Evolutionary conservation across 2,113 vertebrate species (phyloP), one percentile per base, ranked within the genome.

Genomic region (Rhinopithecus roxellana): DNA sequence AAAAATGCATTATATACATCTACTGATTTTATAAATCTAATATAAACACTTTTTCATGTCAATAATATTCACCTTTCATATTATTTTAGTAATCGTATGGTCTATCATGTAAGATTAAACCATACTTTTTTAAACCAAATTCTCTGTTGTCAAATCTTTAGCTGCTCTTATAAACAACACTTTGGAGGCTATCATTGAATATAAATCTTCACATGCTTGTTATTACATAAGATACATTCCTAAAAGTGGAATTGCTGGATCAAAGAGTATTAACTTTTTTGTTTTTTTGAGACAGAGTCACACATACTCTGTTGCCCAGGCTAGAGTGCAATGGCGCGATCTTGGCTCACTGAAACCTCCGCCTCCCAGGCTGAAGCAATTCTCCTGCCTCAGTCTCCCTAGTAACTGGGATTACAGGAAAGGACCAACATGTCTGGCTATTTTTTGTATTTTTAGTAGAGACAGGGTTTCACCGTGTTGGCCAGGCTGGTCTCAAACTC

Each of bases 221-320:
- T 88, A 82, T 89, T 84, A 91, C 52, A 55, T 89, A 85, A 91
- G 45, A 85, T 50, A 97, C 89, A 89, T 91, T 67, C 20, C 67
- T 87, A 35, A 43, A 97, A 78, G 35, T 50, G 2, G 23, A 93
- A 72, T 48, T 94, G 18, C 23, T 40, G 22, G 27, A 78, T 72
- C 50, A 57, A 90, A 92, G 40, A 25, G 5, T 27, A 64, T 64
- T 30, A 64, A 30, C 27, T 14, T 64, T 64, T 64, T 30, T 30
- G 27, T 30, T 64, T 64, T 30, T 64, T 64, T 64, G 27, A 64
- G 30, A 64, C 27, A 13, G 27, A 64, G 27, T 32, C 61, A 50
- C 48, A 50, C 48, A 50, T 12, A 50, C 48, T 14, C 12, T 55
- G 27, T 64, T 64, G 27, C 61, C 27, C 27, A 30, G 27, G 61